Percentiles rank a stretch among this genome's conserved stretches.
phyloP scores from a whole-genome alignment of 2,888 invertebrate genomes.

The Priocnemis perturbator region DNA sequence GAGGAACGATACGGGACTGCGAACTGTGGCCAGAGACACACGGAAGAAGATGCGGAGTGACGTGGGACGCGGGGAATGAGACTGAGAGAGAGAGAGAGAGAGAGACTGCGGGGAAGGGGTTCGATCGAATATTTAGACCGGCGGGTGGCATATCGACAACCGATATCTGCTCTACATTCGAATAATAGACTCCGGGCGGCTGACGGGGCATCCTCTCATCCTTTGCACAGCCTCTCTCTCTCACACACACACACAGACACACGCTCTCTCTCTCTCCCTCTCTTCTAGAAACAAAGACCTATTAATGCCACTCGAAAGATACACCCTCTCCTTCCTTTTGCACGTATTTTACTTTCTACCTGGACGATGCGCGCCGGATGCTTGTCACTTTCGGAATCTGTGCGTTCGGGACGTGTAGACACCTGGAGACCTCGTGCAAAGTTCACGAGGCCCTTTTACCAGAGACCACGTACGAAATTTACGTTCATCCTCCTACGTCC shows the following conservation, averaged over 20 bases:
- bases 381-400: not conserved
- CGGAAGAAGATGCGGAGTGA: slow-evolving; percentile 5
- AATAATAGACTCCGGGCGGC: slow-evolving; percentile 65
- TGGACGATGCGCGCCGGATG: not conserved
- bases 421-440: too few relatives aligned
- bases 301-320: slow-evolving; percentile 66
- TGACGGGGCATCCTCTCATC: slow-evolving; percentile 45
- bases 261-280: slow-evolving; percentile 26
- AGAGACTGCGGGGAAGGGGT: slow-evolving; percentile 22
- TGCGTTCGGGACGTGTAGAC: not conserved
- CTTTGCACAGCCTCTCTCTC: slow-evolving; percentile 16
- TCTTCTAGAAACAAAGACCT: slow-evolving; percentile 64
- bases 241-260: slow-evolving; percentile 8
- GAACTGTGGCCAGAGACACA: not conserved
- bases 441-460: too few relatives aligned
- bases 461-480: too few relatives aligned
- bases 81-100: slow-evolving; percentile 16
- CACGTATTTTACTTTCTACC: not conserved
- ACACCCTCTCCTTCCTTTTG: slow-evolving; percentile 29
- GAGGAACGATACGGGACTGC: too few relatives aligned
- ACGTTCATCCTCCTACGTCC: too few relatives aligned
- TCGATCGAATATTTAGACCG: slow-evolving; percentile 62
- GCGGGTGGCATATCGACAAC: slow-evolving; percentile 65
- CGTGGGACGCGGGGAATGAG: slow-evolving; percentile 2
- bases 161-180: slow-evolving; percentile 72